Evolutionary conservation across 2,797 vertebrate genomes (phyloP).

Genomic region (Ctenochaetus hawaiiensis): DNA sequence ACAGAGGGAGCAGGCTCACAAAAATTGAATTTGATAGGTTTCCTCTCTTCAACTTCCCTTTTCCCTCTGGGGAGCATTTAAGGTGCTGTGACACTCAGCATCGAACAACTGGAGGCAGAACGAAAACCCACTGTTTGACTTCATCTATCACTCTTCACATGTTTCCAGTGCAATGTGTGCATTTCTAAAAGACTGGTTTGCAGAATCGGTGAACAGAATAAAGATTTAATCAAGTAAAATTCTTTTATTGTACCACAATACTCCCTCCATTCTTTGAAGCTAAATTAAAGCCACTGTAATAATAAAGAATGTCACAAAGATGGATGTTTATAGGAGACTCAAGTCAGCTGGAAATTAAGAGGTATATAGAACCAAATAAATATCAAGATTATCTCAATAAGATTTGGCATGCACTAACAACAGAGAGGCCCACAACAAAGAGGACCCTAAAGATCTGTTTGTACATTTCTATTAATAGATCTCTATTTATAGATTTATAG

Average conservation of each 20-base stretch:
- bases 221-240: neutral
- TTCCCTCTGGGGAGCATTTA: slow-evolving; percentile 46
- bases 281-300: neutral
- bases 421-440: no score
- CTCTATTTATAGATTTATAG: no score
- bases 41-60: slow-evolving; percentile 39
- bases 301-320: neutral
- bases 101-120: slow-evolving; percentile 20
- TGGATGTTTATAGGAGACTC: neutral
- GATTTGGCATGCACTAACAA: neutral
- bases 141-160: neutral
- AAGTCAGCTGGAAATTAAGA: neutral
- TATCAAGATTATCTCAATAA: neutral
- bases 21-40: slow-evolving; percentile 63
- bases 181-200: neutral
- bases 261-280: neutral
- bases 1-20: slow-evolving; percentile 24
- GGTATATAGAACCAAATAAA: neutral
- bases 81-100: slow-evolving; percentile 31
- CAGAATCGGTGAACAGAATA: neutral
- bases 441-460: no score
- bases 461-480: no score
- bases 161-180: neutral
- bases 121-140: slow-evolving; percentile 20
- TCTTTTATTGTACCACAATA: neutral